phyloP scores from a whole-genome alignment of 2,888 invertebrate species.

The Phlogophora meticulosa region DNA sequence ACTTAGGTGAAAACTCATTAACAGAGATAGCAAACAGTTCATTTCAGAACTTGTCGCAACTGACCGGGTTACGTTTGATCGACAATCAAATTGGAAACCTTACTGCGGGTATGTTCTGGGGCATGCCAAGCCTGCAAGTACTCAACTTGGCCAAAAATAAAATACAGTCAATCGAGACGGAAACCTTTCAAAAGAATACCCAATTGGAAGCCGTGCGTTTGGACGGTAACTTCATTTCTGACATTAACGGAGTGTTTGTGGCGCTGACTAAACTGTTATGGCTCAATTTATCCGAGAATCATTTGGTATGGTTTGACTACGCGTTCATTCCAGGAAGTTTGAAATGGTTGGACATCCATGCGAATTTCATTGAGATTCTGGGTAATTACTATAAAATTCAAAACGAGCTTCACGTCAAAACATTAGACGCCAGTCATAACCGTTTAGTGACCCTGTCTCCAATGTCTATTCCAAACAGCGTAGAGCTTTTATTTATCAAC shows the following conservation, averaged over 20 bases:
- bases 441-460: slow-evolving; percentile 95
- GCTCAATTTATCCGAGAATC: slow-evolving; percentile 97
- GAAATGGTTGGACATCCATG: slow-evolving; percentile 97
- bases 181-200: slow-evolving; percentile 95
- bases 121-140: slow-evolving; percentile 95
- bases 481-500: slow-evolving; percentile 96
- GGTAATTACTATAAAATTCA: slow-evolving; percentile 97
- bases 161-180: slow-evolving; percentile 95
- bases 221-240: slow-evolving; percentile 96
- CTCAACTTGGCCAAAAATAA: slow-evolving; percentile 97
- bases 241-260: slow-evolving; percentile 97
- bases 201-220: slow-evolving; percentile 96
- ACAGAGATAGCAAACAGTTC: slow-evolving; percentile 95
- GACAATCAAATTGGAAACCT: slow-evolving; percentile 97
- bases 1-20: slow-evolving; percentile 97
- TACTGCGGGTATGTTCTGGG: slow-evolving; percentile 96
- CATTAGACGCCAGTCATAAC: slow-evolving; percentile 97
- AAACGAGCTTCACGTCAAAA: slow-evolving; percentile 94
- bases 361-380: slow-evolving; percentile 96
- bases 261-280: slow-evolving; percentile 95
- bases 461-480: slow-evolving; percentile 96
- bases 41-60: slow-evolving; percentile 95
- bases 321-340: slow-evolving; percentile 97
- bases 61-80: slow-evolving; percentile 96
- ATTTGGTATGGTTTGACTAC: slow-evolving; percentile 98